Base-by-base conservation (phyloP, 2,888 invertebrate genomes). In the Pyrrhia umbra region DNA sequence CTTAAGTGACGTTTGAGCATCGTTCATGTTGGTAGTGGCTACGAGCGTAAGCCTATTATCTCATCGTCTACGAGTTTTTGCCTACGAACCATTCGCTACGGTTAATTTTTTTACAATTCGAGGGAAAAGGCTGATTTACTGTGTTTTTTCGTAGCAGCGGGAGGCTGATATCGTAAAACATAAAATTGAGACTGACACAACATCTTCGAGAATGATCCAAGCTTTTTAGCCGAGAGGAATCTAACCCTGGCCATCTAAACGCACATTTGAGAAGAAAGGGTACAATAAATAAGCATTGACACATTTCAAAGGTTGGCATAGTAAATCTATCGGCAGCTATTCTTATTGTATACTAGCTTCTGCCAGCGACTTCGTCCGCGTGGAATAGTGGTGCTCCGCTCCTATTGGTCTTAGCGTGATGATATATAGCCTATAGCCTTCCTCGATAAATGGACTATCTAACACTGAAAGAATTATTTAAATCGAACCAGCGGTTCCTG, bases 201-300 rank as follows among this genome's bases (percentile, higher is more conserved):
- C 47, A 20, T 56, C 49, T 52, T 20, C 16, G 15, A 21, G 62
- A 75, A 63, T 63, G 46, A 66, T 66, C 56, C 54, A 25, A 58
- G 57, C 23, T 63, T 60, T 67, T 62, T 39, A 50, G 39, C 2
- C 39, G 21, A 57, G 46, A 55, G 13, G 37, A 66, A 40, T 54
- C 15, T 45, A 20, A 65, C 61, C 58, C 51, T 50, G 46, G 21
- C 55, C 25, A 43, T 49, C 46, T 34, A 20, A 40, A 37, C 9
- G 45, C 27, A 43, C 49, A 54, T 62, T 72, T 66, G 27, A 40
- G 39, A 43, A 63, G 69, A 69, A 60, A 73, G 54, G 46, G 25
- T 62, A 58, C 65, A 66, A 69, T 65, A 59, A 76, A 76, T 69
- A 65, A 55, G 25, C 54, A 23, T 49, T 65, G 54, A 58, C 57